phyloP scores from a whole-genome alignment of 2,113 vertebrate genomes.

The Salvator merianae region DNA sequence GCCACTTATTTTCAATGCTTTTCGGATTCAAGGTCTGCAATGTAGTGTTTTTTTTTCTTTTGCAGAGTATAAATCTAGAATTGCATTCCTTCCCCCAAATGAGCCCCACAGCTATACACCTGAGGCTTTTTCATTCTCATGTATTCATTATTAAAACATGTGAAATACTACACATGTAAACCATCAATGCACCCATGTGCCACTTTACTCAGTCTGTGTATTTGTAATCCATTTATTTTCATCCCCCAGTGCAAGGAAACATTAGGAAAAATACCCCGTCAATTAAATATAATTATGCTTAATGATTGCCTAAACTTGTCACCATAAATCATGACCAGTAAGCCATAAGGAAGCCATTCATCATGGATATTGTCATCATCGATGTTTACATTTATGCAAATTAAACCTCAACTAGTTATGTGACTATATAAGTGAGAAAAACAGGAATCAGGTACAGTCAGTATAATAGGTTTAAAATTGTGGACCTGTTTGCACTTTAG shows the following conservation, averaged over 20 bases:
- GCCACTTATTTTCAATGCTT: no score
- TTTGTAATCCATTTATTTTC: slow-evolving; percentile 54
- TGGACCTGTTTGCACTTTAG: no score
- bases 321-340: slow-evolving; percentile 72
- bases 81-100: not conserved
- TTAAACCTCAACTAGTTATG: not conserved
- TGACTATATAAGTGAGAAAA: not conserved
- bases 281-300: slow-evolving; percentile 72
- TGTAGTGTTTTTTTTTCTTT: no score
- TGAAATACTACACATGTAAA: slow-evolving; percentile 53
- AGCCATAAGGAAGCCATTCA: slow-evolving; percentile 61
- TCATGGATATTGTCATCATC: slow-evolving; percentile 42
- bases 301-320: slow-evolving; percentile 68
- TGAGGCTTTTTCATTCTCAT: not conserved
- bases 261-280: slow-evolving; percentile 54
- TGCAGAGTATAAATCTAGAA: no score
- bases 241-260: slow-evolving; percentile 46
- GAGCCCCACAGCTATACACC: no score
- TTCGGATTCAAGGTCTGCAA: no score
- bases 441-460: not conserved
- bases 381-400: not conserved
- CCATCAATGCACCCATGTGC: slow-evolving; percentile 57
- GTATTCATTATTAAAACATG: not conserved
- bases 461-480: not conserved
- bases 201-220: slow-evolving; percentile 40